These are phyloP conservation scores for Phyllostomus hastatus DNA, from an alignment of 2,113 vertebrate genomes.

Conservation along the genomic window DNA sequence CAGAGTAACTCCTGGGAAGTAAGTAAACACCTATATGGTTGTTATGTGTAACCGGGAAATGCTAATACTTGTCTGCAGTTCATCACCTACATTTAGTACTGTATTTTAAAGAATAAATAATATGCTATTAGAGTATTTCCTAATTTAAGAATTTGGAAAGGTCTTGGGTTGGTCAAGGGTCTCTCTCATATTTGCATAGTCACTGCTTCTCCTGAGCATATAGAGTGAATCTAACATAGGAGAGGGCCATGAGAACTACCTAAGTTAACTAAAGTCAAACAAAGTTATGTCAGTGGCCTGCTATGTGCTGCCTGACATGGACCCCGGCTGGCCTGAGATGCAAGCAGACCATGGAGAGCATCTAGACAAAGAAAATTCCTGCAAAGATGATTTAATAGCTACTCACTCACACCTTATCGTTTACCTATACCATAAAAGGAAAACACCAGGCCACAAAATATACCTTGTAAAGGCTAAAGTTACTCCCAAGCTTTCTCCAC, in stretches of 20 bases:
- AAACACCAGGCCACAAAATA: neutral
- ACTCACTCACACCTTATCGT: neutral
- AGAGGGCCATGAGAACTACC: neutral
- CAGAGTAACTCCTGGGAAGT: neutral
- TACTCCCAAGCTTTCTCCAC: neutral
- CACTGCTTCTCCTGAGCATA: neutral
- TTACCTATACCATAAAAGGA: neutral
- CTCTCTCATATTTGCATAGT: neutral
- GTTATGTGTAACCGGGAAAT: neutral
- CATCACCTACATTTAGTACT: neutral
- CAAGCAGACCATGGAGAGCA: neutral
- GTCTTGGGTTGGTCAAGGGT: neutral
- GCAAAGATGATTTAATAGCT: neutral
- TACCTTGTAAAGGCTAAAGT: neutral
- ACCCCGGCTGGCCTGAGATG: neutral
- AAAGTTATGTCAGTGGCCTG: neutral
- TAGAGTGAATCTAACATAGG: neutral
- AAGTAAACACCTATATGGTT: neutral
- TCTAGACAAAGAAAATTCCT: neutral
- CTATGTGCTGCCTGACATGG: neutral
- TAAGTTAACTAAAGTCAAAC: neutral
- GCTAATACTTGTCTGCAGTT: neutral
- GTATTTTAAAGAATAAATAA: neutral
- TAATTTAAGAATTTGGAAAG: conserved; percentile 11
- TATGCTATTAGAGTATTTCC: neutral